A percentile compares a stretch with the other conserved stretches of the same genome.
Evolutionary conservation across 2,113 vertebrate species (phyloP).

Genomic region (Salvelinus sp.): DNA sequence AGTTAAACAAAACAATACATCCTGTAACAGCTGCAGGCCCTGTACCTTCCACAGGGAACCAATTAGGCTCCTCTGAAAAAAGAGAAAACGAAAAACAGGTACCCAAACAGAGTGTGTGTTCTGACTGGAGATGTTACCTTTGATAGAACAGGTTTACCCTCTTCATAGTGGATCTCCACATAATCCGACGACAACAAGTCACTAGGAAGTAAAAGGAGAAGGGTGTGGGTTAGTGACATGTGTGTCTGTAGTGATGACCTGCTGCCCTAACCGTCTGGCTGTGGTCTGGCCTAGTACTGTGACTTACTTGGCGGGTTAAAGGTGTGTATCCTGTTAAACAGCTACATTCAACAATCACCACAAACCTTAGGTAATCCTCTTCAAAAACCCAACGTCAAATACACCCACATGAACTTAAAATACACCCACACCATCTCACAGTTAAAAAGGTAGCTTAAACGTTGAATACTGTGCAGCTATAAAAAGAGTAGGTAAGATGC

Average conservation of each 20-base stretch:
- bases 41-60: slow-evolving; percentile 12
- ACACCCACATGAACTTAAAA: slow-evolving; percentile 17
- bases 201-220: slow-evolving; percentile 73
- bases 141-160: slow-evolving; percentile 83
- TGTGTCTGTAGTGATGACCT: background rate
- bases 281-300: slow-evolving; percentile 30
- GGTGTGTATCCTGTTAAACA: slow-evolving; percentile 28
- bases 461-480: too few species aligned
- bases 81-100: background rate
- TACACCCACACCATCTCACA: slow-evolving; percentile 30
- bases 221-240: slow-evolving; percentile 23
- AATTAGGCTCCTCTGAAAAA: slow-evolving; percentile 5
- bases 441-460: background rate
- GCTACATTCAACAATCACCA: slow-evolving; percentile 42
- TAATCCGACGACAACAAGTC: slow-evolving; percentile 93
- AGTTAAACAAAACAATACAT: slow-evolving; percentile 4
- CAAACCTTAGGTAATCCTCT: slow-evolving; percentile 33
- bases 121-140: slow-evolving; percentile 80
- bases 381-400: background rate
- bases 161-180: slow-evolving; percentile 93
- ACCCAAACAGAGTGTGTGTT: background rate
- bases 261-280: background rate
- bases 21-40: background rate
- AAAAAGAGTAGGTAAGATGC: too few species aligned
- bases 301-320: background rate